Conservation (phyloP, 2,888 invertebrate genomes). For the Himalopsyche tibetana region DNA sequence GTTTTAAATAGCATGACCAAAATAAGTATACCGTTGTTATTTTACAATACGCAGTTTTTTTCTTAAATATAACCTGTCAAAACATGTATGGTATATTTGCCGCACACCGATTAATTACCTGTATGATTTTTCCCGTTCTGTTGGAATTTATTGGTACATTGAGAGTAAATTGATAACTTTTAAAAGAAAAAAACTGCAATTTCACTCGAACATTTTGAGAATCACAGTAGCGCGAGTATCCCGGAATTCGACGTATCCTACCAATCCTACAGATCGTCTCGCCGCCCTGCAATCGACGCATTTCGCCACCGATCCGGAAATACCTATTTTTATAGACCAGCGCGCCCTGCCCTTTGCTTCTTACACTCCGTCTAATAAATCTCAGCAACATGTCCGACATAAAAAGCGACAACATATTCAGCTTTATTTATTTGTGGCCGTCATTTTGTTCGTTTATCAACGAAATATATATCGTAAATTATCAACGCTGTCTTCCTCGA, state of each 20-base stretch:
- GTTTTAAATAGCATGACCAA: too few relatives aligned
- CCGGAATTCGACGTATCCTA: conserved; percentile 28
- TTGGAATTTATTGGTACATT: too few relatives aligned
- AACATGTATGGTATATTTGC: too few relatives aligned
- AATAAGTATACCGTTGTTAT: too few relatives aligned
- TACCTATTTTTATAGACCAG: conserved; percentile 42
- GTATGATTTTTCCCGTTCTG: too few relatives aligned
- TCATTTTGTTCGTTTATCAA: conserved; percentile 40
- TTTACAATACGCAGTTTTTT: too few relatives aligned
- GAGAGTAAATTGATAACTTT: too few relatives aligned
- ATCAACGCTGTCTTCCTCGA: conserved; percentile 28
- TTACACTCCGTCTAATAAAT: conserved; percentile 36
- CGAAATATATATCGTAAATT: conserved; percentile 32
- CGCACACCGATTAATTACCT: too few relatives aligned
- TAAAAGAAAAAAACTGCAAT: too few relatives aligned
- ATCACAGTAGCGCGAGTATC: background rate
- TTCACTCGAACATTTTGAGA: background rate
- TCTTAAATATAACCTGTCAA: too few relatives aligned
- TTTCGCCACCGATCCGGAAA: conserved; percentile 42
- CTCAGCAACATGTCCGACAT: conserved; percentile 33
- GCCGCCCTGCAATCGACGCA: conserved; percentile 33
- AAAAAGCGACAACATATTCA: conserved; percentile 40
- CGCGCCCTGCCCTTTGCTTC: conserved; percentile 31
- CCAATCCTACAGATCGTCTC: conserved; percentile 32
- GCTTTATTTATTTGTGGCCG: conserved; percentile 37